A percentile compares a stretch with the other conserved stretches of the same genome.
Conservation (phyloP, 1,140 invertebrate genomes). For the Chionoecetes opilio region DNA sequence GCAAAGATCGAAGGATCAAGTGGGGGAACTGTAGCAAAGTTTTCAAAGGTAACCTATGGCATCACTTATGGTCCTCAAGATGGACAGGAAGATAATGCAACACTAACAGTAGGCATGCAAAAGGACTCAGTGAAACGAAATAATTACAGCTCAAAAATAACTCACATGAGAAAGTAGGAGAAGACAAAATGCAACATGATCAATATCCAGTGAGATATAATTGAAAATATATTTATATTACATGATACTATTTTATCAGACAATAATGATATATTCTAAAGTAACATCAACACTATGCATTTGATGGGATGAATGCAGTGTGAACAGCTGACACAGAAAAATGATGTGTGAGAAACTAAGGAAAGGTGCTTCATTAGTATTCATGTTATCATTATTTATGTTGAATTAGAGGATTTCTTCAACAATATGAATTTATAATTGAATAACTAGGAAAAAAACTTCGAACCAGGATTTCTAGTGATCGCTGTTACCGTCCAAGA, state of each 20-base stretch:
- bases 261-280: neutral
- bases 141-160: neutral
- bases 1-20: neutral
- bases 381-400: too few species aligned
- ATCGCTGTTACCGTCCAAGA: too few species aligned
- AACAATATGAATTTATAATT: too few species aligned
- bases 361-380: neutral
- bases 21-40: neutral
- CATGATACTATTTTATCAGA: neutral
- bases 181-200: neutral
- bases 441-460: too few species aligned
- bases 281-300: neutral
- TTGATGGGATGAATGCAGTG: neutral
- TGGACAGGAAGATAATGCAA: neutral
- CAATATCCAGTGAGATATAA: neutral
- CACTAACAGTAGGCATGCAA: neutral
- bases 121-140: neutral
- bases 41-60: neutral
- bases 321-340: neutral
- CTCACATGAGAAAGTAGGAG: neutral
- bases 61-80: neutral
- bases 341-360: neutral
- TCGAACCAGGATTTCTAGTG: too few species aligned
- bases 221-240: neutral
- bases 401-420: too few species aligned